Base-by-base conservation (phyloP, 1,140 invertebrate species). In the Sesamia nonagrioides region DNA sequence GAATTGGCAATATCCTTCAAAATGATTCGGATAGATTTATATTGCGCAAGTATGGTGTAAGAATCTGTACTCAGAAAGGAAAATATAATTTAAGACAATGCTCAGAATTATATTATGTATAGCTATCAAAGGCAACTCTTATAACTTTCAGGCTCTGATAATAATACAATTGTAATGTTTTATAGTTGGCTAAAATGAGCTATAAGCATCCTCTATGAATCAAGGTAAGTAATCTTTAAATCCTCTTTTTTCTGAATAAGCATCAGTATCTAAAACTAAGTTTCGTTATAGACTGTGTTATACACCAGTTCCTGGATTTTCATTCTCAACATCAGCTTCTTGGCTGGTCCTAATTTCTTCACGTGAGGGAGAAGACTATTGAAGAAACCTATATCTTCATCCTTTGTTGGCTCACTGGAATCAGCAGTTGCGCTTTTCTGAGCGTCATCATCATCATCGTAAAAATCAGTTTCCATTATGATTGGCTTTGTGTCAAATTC, bases 401-500 rank as follows among this genome's bases (percentile, higher is more conserved):
- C 93, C 71, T 94, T 93, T 0, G 81, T 78, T 0, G 86, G 80
- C 40, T 77, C 83, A 6, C 77, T 40, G 27, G 87, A 85, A 8
- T 63, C 78, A 0, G 74, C 78, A 1, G 60, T 76, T 6, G 80
- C 77, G 78, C 81, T 87, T 82, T 85, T 88, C 11, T 85, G 90
- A 0, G 88, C 86, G 73, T 93, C 92, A 21, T 93, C 92, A 45
- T 94, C 93, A 77, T 94, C 93, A 74, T 94, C 93, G 61, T 92
- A 94, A 50, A 94, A 94, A 73, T 94, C 93, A 8, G 93, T 91
- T 60, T 94, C 92, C 89, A 93, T 89, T 35, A 94, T 94, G 0
- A 95, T 86, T 7, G 93, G 93, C 88, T 95, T 95, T 1, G 92
- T 93, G n/a, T 95, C 93, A 69, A 95, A 95, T 81, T 95, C 93